phyloP scores from a whole-genome alignment of 2,888 invertebrate species.

The Baccha elongata region DNA sequence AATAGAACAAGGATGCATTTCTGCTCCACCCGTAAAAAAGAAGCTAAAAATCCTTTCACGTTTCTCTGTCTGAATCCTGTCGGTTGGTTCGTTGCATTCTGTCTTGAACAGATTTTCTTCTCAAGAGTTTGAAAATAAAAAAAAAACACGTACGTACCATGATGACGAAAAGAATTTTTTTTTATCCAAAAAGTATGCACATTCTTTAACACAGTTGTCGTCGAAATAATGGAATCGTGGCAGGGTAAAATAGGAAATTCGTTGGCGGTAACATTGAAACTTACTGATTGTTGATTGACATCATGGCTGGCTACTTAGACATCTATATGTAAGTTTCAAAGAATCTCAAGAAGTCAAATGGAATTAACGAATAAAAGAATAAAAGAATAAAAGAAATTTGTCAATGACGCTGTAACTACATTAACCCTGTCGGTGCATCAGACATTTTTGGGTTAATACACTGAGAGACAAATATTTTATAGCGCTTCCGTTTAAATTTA shows the following conservation, averaged over 20 bases:
- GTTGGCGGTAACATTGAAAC: constrained; percentile 54
- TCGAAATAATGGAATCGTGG: constrained; percentile 13
- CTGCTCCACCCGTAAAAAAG: constrained; percentile 9
- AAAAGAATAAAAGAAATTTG: neutral
- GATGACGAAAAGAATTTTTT: constrained; percentile 29
- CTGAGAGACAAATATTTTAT: too few relatives aligned
- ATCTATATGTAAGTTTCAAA: constrained; percentile 5
- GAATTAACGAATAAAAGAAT: neutral
- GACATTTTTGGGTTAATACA: neutral
- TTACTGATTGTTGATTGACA: constrained; percentile 48
- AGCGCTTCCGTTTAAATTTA: too few relatives aligned
- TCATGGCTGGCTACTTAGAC: constrained; percentile 41
- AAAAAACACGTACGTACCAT: constrained; percentile 44
- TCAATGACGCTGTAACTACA: neutral
- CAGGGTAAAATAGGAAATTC: constrained; percentile 16
- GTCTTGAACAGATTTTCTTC: constrained; percentile 55
- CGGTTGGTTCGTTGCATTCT: constrained; percentile 61
- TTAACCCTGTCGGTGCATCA: neutral
- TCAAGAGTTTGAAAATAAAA: neutral
- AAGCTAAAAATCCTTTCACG: constrained; percentile 62
- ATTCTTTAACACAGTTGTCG: constrained; percentile 28
- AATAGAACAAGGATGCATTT: constrained; percentile 34
- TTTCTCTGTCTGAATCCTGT: constrained; percentile 58
- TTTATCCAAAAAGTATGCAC: constrained; percentile 1
- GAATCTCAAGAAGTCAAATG: neutral